Base-by-base conservation (phyloP, 2,888 invertebrate genomes). In the Idaea dimidiata region DNA sequence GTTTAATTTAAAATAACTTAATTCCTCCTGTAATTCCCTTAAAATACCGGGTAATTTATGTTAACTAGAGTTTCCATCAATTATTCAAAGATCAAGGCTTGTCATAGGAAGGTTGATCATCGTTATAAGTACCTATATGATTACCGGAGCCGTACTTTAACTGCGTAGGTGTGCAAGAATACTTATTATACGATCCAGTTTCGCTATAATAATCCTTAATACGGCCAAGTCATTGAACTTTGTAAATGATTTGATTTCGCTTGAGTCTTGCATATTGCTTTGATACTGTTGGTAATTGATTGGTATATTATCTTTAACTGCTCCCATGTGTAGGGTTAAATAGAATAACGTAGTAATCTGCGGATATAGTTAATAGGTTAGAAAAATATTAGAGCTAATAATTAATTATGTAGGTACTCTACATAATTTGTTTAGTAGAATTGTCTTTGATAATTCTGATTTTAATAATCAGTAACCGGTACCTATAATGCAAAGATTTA, bases 41-140 rank as follows among this genome's bases (percentile, higher is more conserved):
- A 43, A 43, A 43, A 43, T 43, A 43, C 43, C 43, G 14, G 10
- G 43, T 67, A 70, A 67, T 69, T 74, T 65, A 74, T 72, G 71
- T 62, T 68, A 64, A 65, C 66, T 63, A 63, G 68, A 62, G 63
- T 67, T 62, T 65, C 67, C 68, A 72, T 85, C 74, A 81, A 83
- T 84, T 80, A 85, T 85, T 82, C 80, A 82, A 63, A 71, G 65
- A 72, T 72, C 73, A 78, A 80, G 77, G 76, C 80, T 79, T 81
- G 79, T 81, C 79, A 77, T 75, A 79, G 69, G 66, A 73, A 72
- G 71, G 72, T 77, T 78, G 78, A 79, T 79, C 73, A 72, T 81
- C 74, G 76, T 86, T 81, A 80, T 67, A 72, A 10, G 43, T 43
- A 43, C 43, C 43, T 10, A 43, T 10, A 43, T 43, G 43, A 75